Conservation (phyloP, 2,888 invertebrate genomes). For the Lypha dubia region DNA sequence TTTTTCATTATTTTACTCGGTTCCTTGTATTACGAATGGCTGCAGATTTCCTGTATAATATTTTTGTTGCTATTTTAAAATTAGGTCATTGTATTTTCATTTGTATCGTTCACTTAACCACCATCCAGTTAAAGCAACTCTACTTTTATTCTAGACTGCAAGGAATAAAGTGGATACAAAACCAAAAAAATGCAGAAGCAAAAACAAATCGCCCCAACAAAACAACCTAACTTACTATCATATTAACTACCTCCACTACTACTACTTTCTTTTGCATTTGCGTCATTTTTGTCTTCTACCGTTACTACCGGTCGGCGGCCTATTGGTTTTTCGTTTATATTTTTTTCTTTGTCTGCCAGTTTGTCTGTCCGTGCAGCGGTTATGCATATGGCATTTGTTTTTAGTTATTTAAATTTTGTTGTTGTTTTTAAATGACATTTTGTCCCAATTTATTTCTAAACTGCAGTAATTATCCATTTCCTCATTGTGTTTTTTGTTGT, state of each 20-base stretch:
- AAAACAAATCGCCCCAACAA: slow-evolving; percentile 41
- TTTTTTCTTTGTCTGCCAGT: slow-evolving; percentile 32
- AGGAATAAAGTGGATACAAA: slow-evolving; percentile 32
- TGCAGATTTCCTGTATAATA: slow-evolving; percentile 43
- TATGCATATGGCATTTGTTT: slow-evolving; percentile 38
- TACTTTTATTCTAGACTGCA: slow-evolving; percentile 44
- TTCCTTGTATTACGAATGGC: slow-evolving; percentile 27
- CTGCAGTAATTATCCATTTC: slow-evolving; percentile 55
- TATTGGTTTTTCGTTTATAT: slow-evolving; percentile 35
- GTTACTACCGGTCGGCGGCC: slow-evolving; percentile 69
- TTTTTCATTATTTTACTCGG: slow-evolving; percentile 6
- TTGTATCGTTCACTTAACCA: slow-evolving; percentile 26
- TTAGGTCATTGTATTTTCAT: slow-evolving; percentile 68
- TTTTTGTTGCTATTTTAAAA: slow-evolving; percentile 52
- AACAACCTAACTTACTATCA: slow-evolving; percentile 36
- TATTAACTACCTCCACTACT: slow-evolving; percentile 33
- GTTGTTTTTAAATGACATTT: slow-evolving; percentile 48
- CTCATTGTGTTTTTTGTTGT: slow-evolving; percentile 13
- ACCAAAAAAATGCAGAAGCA: slow-evolving; percentile 31
- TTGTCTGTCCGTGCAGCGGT: slow-evolving; percentile 51
- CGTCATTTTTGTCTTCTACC: slow-evolving; percentile 62
- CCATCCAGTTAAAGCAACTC: slow-evolving; percentile 42
- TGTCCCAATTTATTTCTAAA: slow-evolving; percentile 57
- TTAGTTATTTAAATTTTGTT: slow-evolving; percentile 2
- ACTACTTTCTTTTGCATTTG: slow-evolving; percentile 70